Evolutionary conservation across 2,113 vertebrate genomes (phyloP).

Genomic region (Bos indicus): DNA sequence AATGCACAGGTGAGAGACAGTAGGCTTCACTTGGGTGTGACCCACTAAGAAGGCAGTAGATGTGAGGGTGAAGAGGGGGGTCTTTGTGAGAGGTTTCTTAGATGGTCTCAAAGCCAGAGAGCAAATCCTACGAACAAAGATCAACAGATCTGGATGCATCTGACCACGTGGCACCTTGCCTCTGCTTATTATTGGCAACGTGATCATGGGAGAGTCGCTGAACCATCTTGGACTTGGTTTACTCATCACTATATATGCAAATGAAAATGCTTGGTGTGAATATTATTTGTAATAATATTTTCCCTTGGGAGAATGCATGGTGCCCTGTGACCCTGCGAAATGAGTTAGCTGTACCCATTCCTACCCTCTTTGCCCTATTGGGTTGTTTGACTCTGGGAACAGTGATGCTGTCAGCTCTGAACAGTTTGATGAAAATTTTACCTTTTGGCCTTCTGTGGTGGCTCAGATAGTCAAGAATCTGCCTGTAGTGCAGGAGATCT

Average conservation of each 20-base stretch:
- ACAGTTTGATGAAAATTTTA: not conserved
- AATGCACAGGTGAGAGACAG: not conserved
- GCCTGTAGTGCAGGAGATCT: not conserved
- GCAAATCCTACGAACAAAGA: not conserved
- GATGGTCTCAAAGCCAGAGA: not conserved
- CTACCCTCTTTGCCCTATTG: not conserved
- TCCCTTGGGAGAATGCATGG: not conserved
- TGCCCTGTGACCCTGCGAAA: not conserved
- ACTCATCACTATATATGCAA: not conserved
- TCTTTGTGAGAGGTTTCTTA: not conserved
- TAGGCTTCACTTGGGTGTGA: accelerated
- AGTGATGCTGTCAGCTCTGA: not conserved
- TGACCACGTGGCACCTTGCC: not conserved
- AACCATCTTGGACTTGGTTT: not conserved
- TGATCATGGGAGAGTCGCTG: not conserved
- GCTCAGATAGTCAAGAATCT: not conserved
- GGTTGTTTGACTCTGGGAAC: not conserved
- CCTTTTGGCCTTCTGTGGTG: not conserved
- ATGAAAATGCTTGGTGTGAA: not conserved
- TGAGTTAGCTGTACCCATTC: not conserved
- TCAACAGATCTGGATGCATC: not conserved
- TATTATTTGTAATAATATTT: not conserved
- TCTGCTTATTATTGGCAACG: not conserved
- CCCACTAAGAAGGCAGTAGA: not conserved
- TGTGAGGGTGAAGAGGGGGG: not conserved